Evolutionary conservation across 1,140 invertebrate genomes (phyloP).

Genomic region (Diprion similis): DNA sequence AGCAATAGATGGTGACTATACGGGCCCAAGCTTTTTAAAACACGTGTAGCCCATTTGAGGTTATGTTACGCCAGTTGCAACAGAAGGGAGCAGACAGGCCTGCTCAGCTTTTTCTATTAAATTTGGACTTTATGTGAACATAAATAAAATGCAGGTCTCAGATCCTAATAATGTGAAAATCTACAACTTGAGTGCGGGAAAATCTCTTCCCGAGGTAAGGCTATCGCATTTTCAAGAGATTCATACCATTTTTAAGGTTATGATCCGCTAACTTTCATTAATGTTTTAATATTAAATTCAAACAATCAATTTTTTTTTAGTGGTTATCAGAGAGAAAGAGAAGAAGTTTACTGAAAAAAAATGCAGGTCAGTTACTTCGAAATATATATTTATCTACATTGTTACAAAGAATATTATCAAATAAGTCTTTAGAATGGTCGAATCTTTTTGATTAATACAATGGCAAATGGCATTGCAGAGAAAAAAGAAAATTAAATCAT

Average conservation of each 20-base stretch:
- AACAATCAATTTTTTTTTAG: conserved; percentile 64
- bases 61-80: not conserved
- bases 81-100: no score
- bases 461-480: conserved; percentile 15
- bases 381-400: not conserved
- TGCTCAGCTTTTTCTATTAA: no score
- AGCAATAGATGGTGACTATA: no score
- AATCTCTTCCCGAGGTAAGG: conserved; percentile 93
- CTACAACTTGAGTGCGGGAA: conserved; percentile 96
- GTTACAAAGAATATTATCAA: conserved; percentile 10
- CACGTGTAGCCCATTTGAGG: not conserved
- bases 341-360: conserved; percentile 85
- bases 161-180: conserved; percentile 96
- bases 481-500: conserved; percentile 13
- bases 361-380: conserved; percentile 71
- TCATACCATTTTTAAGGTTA: conserved; percentile 33
- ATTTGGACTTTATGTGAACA: not conserved
- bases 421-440: conserved; percentile 13
- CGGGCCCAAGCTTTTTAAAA: no score
- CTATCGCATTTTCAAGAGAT: conserved; percentile 31
- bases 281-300: conserved; percentile 17
- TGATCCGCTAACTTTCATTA: conserved; percentile 13
- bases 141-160: conserved; percentile 75
- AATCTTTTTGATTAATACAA: conserved; percentile 6
- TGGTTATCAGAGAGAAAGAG: conserved; percentile 94